A percentile compares a stretch with the other conserved stretches of the same genome.
phyloP scores from a whole-genome alignment of 2,113 vertebrate species.

The Paramisgurnus dabryanus region DNA sequence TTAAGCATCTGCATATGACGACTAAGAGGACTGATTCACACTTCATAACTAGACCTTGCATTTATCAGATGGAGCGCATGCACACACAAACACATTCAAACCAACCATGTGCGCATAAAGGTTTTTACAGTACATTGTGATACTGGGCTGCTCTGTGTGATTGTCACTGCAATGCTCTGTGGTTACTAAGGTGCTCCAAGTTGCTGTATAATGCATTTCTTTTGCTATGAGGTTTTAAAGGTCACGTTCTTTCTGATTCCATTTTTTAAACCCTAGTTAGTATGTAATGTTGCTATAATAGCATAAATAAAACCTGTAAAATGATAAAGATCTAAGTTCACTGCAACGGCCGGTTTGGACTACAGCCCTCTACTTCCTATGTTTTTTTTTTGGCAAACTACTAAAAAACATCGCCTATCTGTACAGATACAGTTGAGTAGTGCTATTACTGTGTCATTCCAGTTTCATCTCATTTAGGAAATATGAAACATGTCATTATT shows the following conservation, averaged over 20 bases:
- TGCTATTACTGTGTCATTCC: not conserved
- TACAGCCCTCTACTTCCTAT: too few species aligned
- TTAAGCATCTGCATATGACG: conserved; percentile 16
- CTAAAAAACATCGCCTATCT: too few species aligned
- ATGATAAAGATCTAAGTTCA: too few species aligned
- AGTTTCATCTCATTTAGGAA: conserved; percentile 35
- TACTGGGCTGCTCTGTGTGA: not conserved
- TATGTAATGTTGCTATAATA: too few species aligned
- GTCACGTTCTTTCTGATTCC: too few species aligned
- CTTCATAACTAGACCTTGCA: conserved; percentile 15
- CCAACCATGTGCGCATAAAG: not conserved
- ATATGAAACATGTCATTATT: conserved; percentile 13
- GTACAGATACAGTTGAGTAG: too few species aligned
- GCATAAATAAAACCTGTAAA: too few species aligned
- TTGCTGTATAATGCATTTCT: not conserved
- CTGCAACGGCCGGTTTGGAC: too few species aligned
- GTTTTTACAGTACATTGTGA: not conserved
- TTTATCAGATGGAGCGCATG: conserved; percentile 21
- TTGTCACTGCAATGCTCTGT: not conserved
- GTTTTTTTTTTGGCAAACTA: too few species aligned
- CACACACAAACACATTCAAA: not conserved
- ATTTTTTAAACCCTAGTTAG: too few species aligned
- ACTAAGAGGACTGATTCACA: conserved; percentile 10
- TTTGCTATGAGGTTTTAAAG: not conserved
- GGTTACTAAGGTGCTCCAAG: not conserved